A percentile compares a stretch with the other conserved stretches of the same genome.
Conservation (phyloP, 2,113 vertebrate species). For the Rhynchomys soricoides region DNA sequence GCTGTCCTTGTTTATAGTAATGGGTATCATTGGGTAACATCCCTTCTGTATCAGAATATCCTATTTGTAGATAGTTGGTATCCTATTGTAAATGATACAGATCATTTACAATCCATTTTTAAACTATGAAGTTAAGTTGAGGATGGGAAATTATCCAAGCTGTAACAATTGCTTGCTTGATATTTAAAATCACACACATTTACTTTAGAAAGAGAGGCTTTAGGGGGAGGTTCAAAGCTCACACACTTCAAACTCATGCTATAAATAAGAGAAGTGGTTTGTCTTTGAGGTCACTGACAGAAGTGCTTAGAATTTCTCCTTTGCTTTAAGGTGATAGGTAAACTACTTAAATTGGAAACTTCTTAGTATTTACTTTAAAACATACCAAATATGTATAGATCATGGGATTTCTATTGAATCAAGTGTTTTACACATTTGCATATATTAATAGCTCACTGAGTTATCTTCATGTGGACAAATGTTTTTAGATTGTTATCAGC, state of each 20-base stretch:
- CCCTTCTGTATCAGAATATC: background rate
- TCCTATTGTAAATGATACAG: background rate
- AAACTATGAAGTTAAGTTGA: conserved; percentile 47
- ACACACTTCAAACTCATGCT: background rate
- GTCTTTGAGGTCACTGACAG: background rate
- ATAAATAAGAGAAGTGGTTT: conserved; percentile 2
- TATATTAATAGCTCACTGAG: conserved; percentile 4
- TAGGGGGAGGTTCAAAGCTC: background rate
- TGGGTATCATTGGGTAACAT: background rate
- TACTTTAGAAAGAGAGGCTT: background rate
- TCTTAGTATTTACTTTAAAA: conserved; percentile 9
- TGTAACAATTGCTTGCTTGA: conserved; percentile 6
- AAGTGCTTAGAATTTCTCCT: background rate
- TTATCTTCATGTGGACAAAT: background rate
- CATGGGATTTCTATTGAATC: background rate
- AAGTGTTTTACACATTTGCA: background rate
- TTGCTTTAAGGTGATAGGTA: background rate
- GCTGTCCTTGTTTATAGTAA: background rate
- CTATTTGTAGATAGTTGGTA: background rate
- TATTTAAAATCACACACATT: conserved; percentile 40
- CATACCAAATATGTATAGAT: background rate
- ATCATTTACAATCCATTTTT: background rate
- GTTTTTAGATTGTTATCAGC: background rate
- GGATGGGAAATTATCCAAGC: background rate
- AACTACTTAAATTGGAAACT: background rate